Percentiles rank a stretch among this genome's conserved stretches.
phyloP scores from a whole-genome alignment of 2,113 vertebrate genomes.

The Myotis davidii region DNA sequence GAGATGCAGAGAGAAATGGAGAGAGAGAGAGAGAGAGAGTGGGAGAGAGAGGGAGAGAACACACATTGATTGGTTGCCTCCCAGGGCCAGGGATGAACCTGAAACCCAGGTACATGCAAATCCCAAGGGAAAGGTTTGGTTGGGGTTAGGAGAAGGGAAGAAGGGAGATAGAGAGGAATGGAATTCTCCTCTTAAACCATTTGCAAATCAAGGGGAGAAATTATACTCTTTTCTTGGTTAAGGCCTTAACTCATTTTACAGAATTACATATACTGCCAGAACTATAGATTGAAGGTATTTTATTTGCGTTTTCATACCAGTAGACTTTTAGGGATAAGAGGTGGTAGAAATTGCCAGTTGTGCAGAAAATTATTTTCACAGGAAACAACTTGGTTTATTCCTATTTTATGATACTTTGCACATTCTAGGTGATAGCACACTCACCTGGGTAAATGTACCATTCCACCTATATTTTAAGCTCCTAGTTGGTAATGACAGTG shows the following conservation, averaged over 20 bases:
- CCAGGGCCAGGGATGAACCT: no score
- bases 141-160: not conserved
- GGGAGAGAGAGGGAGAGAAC: no score
- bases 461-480: not conserved
- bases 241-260: slow-evolving; percentile 23
- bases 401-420: not conserved
- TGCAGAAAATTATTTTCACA: slow-evolving; percentile 17
- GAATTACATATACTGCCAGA: not conserved
- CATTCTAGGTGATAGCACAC: not conserved
- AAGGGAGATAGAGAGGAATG: not conserved
- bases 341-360: not conserved
- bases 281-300: slow-evolving; percentile 20
- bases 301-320: slow-evolving; percentile 3
- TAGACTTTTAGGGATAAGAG: slow-evolving; percentile 5
- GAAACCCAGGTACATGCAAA: no score
- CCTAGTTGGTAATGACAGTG: not conserved
- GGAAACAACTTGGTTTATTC: slow-evolving; percentile 21
- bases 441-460: not conserved
- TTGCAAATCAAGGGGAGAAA: slow-evolving; percentile 25
- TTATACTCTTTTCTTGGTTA: slow-evolving; percentile 12
- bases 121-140: not conserved
- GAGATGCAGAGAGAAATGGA: not conserved
- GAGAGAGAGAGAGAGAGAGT: no score
- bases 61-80: no score
- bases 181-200: slow-evolving; percentile 22